Conservation (phyloP, 2,797 vertebrate genomes). For the Hirundo rustica region DNA sequence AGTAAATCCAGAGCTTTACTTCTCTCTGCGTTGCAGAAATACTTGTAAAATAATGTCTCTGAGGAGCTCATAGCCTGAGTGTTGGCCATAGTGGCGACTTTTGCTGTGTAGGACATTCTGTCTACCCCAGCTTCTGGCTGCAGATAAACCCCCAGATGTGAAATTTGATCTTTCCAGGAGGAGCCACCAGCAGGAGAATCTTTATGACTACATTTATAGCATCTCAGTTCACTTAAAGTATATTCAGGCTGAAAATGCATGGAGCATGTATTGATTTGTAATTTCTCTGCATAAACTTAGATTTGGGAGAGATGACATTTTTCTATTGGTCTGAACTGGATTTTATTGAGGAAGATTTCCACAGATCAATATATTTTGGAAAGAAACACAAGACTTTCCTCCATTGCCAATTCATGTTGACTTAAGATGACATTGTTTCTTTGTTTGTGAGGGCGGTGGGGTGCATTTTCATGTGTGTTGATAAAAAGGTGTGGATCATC, state of each 20-base stretch:
- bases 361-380: neutral
- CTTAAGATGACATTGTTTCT: neutral
- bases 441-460: neutral
- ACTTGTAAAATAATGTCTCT: neutral
- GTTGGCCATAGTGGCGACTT: neutral
- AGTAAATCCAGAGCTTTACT: conserved; percentile 7
- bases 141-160: neutral
- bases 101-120: neutral
- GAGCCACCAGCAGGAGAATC: neutral
- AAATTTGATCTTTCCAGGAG: neutral
- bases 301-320: neutral
- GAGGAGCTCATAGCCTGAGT: neutral
- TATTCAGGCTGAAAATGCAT: neutral
- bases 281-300: neutral
- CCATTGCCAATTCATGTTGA: neutral
- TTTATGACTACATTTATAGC: neutral
- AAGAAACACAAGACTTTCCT: neutral
- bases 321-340: neutral
- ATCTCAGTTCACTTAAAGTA: neutral
- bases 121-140: neutral
- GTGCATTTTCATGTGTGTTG: neutral
- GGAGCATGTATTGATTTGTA: neutral
- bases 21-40: neutral
- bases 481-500: neutral
- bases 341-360: neutral